phyloP scores from a whole-genome alignment of 2,888 invertebrate species.

The Colletes collaris region DNA sequence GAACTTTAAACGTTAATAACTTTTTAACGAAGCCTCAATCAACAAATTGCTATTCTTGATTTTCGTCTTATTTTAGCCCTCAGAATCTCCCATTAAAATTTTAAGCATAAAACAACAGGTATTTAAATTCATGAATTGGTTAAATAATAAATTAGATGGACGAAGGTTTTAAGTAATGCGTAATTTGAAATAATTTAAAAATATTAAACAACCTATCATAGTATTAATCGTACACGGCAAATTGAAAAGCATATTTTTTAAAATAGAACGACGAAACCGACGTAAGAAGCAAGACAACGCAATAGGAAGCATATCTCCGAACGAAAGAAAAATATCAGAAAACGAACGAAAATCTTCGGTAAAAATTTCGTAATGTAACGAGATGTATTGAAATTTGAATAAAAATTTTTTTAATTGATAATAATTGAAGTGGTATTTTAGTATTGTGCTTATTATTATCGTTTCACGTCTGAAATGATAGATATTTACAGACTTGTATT shows the following conservation, averaged over 20 bases:
- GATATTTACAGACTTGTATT: conserved; percentile 45
- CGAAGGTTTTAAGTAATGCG: no score
- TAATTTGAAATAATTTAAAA: not conserved
- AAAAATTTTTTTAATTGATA: not conserved
- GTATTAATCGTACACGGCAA: not conserved
- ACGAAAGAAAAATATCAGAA: not conserved
- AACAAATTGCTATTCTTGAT: no score
- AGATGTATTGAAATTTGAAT: not conserved
- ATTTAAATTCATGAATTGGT: not conserved
- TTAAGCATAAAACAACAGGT: no score
- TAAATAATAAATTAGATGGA: not conserved
- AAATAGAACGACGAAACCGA: conserved; percentile 10
- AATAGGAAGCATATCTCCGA: not conserved
- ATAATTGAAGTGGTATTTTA: conserved; percentile 1
- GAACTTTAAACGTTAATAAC: no score
- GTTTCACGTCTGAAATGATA: conserved; percentile 14
- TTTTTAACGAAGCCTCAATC: no score
- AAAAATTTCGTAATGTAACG: not conserved
- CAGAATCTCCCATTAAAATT: no score
- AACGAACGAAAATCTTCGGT: not conserved
- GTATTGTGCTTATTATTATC: no score
- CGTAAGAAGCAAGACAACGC: not conserved
- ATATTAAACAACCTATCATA: no score
- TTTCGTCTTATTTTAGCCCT: no score
- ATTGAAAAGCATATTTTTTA: not conserved